Conservation (phyloP, 2,113 vertebrate species). For the Lates calcarifer region DNA sequence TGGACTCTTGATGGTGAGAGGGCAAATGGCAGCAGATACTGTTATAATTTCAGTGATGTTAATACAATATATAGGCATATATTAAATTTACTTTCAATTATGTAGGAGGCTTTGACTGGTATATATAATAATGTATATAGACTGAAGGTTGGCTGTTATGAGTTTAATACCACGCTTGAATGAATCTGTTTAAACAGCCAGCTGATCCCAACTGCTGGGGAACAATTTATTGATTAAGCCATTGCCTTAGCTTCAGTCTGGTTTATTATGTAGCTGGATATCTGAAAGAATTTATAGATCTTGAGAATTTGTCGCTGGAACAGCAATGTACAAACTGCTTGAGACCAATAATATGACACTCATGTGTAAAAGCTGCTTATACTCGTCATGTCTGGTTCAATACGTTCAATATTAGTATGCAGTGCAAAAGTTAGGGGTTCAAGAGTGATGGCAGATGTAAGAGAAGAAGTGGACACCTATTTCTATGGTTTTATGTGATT, state of each 20-base stretch:
- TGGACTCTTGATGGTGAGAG: not conserved
- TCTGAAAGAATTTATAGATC: slow-evolving; percentile 46
- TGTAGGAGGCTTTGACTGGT: slow-evolving; percentile 1
- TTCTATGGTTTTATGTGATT: slow-evolving; percentile 2
- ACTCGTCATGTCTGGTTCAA: slow-evolving; percentile 13
- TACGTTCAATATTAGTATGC: not conserved
- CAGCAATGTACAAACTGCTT: slow-evolving; percentile 21
- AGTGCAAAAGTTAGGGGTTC: not conserved
- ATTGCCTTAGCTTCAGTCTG: slow-evolving; percentile 28
- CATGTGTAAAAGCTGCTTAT: slow-evolving; percentile 14
- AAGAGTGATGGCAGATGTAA: not conserved
- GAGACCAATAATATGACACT: slow-evolving; percentile 23
- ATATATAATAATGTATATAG: not conserved
- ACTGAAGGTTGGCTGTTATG: slow-evolving; percentile 12
- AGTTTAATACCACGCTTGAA: slow-evolving; percentile 43
- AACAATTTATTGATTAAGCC: slow-evolving; percentile 53
- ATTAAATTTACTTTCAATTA: not conserved
- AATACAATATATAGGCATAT: not conserved
- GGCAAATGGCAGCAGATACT: not conserved
- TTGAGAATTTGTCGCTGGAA: slow-evolving; percentile 2
- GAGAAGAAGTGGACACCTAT: not conserved
- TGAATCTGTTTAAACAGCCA: slow-evolving; percentile 43
- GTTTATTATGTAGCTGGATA: slow-evolving; percentile 35
- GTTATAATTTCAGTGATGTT: not conserved
- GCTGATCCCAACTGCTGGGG: slow-evolving; percentile 26